A percentile compares a stretch with the other conserved stretches of the same genome.
phyloP scores from a whole-genome alignment of 1,140 invertebrate species.

The Halyomorpha halys region DNA sequence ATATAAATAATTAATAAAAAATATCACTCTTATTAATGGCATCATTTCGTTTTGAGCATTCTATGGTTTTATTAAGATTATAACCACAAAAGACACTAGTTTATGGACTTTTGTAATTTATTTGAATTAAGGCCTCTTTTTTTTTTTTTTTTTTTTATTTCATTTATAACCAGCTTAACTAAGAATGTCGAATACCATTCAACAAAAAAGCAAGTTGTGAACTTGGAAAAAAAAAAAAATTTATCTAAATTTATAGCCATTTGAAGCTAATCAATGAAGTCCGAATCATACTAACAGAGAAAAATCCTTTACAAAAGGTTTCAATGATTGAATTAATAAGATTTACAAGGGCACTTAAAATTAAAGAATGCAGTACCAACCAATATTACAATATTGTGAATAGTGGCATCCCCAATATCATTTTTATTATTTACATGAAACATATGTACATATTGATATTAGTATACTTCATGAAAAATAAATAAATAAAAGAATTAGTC shows the following conservation, averaged over 20 bases:
- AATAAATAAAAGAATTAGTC: too few species aligned
- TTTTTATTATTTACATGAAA: too few species aligned
- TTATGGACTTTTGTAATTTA: neutral
- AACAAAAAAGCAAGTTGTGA: neutral
- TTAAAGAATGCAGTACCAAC: too few species aligned
- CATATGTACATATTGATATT: too few species aligned
- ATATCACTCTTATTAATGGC: conserved; percentile 9
- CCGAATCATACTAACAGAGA: neutral
- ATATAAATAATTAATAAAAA: conserved; percentile 11
- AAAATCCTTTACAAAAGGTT: neutral
- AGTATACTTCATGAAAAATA: too few species aligned
- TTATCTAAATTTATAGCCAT: neutral
- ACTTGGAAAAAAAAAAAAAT: neutral
- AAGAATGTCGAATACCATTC: neutral
- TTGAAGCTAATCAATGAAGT: neutral
- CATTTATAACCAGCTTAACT: neutral
- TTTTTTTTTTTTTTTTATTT: neutral
- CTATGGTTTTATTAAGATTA: neutral
- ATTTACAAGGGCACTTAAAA: too few species aligned
- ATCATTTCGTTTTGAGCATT: conserved; percentile 7
- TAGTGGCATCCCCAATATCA: too few species aligned
- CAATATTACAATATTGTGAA: too few species aligned
- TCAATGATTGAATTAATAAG: neutral
- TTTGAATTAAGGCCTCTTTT: neutral
- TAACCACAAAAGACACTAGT: neutral